Evolutionary conservation across 2,797 vertebrate genomes (phyloP).

Genomic region (Onychomys torridus): DNA sequence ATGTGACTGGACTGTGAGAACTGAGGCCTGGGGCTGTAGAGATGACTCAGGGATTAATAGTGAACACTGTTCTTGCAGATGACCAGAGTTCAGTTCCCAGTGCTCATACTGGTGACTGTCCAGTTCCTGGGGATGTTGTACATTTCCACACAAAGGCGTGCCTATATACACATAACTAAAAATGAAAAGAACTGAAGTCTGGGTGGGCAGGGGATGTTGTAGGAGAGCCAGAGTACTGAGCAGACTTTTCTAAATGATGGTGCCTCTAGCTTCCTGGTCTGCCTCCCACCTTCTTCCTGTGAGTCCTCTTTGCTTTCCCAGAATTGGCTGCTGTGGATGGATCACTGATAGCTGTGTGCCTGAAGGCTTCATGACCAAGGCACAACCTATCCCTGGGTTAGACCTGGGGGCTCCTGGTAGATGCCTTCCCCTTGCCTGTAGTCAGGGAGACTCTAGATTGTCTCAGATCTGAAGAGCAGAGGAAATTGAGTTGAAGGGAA

Average conservation of each 20-base stretch:
- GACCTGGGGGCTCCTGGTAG: background rate
- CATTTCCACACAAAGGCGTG: background rate
- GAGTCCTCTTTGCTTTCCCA: background rate
- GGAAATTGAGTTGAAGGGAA: background rate
- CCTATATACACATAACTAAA: background rate
- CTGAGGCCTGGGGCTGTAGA: background rate
- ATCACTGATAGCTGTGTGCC: background rate
- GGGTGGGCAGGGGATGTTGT: background rate
- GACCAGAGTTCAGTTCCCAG: background rate
- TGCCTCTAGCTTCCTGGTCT: background rate
- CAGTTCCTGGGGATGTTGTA: background rate
- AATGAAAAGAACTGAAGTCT: background rate
- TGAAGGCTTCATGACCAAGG: fast-evolving
- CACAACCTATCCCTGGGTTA: background rate
- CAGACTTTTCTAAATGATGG: background rate
- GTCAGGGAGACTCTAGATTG: background rate
- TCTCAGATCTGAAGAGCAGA: background rate
- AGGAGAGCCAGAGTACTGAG: background rate
- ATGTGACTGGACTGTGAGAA: background rate
- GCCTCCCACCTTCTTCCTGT: background rate
- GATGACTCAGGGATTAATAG: background rate
- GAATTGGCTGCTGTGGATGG: background rate
- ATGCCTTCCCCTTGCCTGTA: fast-evolving
- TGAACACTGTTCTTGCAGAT: background rate
- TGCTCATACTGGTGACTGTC: background rate